phyloP scores from a whole-genome alignment of 2,888 invertebrate species.

The Clostera curtula region DNA sequence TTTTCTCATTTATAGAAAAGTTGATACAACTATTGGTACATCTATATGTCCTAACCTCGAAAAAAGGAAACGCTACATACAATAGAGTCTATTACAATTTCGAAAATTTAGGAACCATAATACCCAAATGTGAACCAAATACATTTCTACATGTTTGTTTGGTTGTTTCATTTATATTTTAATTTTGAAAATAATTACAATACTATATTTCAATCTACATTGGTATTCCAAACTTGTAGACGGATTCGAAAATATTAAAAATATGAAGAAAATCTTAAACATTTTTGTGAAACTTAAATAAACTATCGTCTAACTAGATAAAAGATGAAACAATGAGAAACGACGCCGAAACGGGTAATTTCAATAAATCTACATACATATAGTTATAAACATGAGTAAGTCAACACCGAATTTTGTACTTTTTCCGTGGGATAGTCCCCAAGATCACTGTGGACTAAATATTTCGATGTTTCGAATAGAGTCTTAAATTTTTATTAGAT shows the following conservation, averaged over 20 bases:
- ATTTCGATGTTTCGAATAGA: constrained; percentile 72
- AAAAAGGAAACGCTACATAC: constrained; percentile 69
- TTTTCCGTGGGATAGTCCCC: constrained; percentile 63
- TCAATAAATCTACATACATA: constrained; percentile 62
- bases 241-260: constrained; percentile 68
- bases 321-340: constrained; percentile 54
- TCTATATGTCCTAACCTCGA: constrained; percentile 69
- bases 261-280: constrained; percentile 54
- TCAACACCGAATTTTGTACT: constrained; percentile 75
- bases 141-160: constrained; percentile 49
- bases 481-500: constrained; percentile 56
- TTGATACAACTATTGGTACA: constrained; percentile 73
- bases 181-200: constrained; percentile 71
- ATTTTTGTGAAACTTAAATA: constrained; percentile 58
- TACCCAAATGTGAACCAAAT: constrained; percentile 72
- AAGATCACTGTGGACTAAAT: constrained; percentile 70
- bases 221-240: constrained; percentile 68
- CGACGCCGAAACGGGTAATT: constrained; percentile 61
- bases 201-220: constrained; percentile 52
- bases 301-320: constrained; percentile 63
- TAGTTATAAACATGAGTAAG: constrained; percentile 65
- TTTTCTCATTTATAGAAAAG: constrained; percentile 67
- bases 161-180: constrained; percentile 53
- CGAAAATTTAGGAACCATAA: constrained; percentile 76
- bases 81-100: constrained; percentile 75